Evolutionary conservation across 1,140 invertebrate genomes (phyloP).

Genomic region (Venturia canescens): DNA sequence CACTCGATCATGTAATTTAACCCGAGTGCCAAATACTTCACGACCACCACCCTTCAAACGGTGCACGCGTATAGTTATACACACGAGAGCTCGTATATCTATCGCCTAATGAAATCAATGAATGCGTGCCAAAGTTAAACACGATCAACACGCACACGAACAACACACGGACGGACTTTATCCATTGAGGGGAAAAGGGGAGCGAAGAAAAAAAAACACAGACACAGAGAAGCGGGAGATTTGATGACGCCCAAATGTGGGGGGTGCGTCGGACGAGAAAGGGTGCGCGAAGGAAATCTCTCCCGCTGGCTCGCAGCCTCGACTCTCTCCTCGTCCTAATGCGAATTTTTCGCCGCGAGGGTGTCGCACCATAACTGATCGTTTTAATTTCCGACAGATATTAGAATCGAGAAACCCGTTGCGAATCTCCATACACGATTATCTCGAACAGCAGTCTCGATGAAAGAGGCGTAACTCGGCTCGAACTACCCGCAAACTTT

Average conservation of each 20-base stretch:
- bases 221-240: neutral
- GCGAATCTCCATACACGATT: slow-evolving; percentile 50
- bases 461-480: too few species aligned
- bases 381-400: slow-evolving; percentile 69
- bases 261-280: slow-evolving; percentile 27
- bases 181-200: slow-evolving; percentile 42
- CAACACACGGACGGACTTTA: neutral
- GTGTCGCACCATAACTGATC: slow-evolving; percentile 44
- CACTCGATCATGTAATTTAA: slow-evolving; percentile 50
- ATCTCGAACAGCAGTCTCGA: neutral
- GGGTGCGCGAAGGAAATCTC: slow-evolving; percentile 17
- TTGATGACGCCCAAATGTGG: slow-evolving; percentile 33
- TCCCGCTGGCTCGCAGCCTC: slow-evolving; percentile 27
- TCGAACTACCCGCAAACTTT: too few species aligned
- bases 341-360: slow-evolving; percentile 24
- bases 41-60: slow-evolving; percentile 45
- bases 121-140: slow-evolving; percentile 61
- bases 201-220: neutral
- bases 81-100: slow-evolving; percentile 47
- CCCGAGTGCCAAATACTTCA: slow-evolving; percentile 14
- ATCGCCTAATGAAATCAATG: slow-evolving; percentile 72
- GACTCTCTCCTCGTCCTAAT: slow-evolving; percentile 10
- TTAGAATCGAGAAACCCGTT: slow-evolving; percentile 52
- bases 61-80: slow-evolving; percentile 40
- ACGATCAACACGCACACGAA: slow-evolving; percentile 55